Conservation (phyloP, 2,888 invertebrate genomes). For the Paralinhomoeus sp. region DNA sequence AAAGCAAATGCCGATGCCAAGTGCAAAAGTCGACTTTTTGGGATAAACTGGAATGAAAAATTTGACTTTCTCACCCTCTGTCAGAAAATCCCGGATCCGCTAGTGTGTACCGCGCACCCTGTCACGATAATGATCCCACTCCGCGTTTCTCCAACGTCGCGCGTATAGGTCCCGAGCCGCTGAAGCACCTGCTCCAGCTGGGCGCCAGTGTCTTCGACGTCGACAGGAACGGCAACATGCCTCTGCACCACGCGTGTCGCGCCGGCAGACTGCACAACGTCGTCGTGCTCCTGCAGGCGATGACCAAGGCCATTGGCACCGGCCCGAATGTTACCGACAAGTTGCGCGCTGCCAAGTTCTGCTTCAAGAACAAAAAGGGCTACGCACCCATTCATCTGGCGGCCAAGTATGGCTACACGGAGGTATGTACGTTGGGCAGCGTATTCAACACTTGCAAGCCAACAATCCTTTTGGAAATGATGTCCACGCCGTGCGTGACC, state of each 20-base stretch:
- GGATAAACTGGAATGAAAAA: too few species aligned
- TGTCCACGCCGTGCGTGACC: too few species aligned
- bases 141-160: conserved; percentile 11
- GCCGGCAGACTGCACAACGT: conserved; percentile 28
- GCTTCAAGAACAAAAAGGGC: conserved; percentile 22
- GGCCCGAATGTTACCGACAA: conserved; percentile 28
- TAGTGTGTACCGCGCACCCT: too few species aligned
- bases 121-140: too few species aligned
- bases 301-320: conserved; percentile 20
- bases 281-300: conserved; percentile 20
- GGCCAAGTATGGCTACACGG: conserved; percentile 24
- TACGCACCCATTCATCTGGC: conserved; percentile 30
- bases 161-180: conserved; percentile 23
- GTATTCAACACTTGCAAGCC: too few species aligned
- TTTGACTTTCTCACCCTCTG: too few species aligned
- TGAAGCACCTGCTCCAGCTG: conserved; percentile 28
- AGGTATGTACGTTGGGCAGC: conserved; percentile 20
- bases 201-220: conserved; percentile 1
- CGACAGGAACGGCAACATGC: conserved; percentile 22
- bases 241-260: conserved; percentile 28
- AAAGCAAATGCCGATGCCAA: too few species aligned
- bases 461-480: too few species aligned
- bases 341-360: conserved; percentile 27
- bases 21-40: too few species aligned
- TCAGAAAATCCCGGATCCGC: too few species aligned